These are phyloP conservation scores for Chironomus striatipennis DNA, from an alignment of 1,140 invertebrate genomes.

Conservation along the genomic window DNA sequence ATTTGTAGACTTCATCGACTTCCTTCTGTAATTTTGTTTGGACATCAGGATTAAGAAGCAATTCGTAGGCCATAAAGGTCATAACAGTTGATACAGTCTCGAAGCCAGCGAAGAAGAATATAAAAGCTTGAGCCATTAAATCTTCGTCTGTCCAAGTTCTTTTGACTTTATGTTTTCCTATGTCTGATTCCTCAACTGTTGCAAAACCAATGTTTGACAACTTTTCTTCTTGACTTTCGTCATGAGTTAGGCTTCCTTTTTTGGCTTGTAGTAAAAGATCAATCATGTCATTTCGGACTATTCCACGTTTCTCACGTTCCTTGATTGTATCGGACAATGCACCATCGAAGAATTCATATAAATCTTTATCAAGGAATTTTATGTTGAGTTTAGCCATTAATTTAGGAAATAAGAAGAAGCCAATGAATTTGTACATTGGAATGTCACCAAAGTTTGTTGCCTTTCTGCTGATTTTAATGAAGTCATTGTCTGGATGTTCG, in stretches of 20 bases:
- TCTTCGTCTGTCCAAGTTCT: conserved; percentile 29
- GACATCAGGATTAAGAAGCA: conserved; percentile 34
- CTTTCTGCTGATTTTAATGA: conserved; percentile 38
- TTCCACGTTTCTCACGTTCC: conserved; percentile 34
- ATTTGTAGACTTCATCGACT: conserved; percentile 29
- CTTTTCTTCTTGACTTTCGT: background rate
- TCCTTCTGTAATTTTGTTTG: conserved; percentile 38
- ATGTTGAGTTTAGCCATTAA: conserved; percentile 31
- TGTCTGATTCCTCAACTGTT: conserved; percentile 29
- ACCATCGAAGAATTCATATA: conserved; percentile 43
- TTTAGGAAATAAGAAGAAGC: background rate
- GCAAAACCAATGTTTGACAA: conserved; percentile 28
- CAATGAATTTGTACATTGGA: background rate
- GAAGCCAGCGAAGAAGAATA: conserved; percentile 41
- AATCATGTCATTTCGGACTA: conserved; percentile 42
- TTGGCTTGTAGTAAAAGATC: conserved; percentile 41
- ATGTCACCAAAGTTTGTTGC: conserved; percentile 25
- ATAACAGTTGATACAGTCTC: conserved; percentile 34
- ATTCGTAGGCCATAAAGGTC: conserved; percentile 33
- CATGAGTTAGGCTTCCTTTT: conserved; percentile 32
- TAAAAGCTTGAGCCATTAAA: conserved; percentile 38
- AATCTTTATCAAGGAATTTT: conserved; percentile 38
- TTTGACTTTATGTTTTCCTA: conserved; percentile 26
- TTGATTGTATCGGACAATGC: conserved; percentile 41
- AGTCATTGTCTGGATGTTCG: conserved; percentile 40